Conservation (phyloP, 2,888 invertebrate species). For the Ophion ellenae region DNA sequence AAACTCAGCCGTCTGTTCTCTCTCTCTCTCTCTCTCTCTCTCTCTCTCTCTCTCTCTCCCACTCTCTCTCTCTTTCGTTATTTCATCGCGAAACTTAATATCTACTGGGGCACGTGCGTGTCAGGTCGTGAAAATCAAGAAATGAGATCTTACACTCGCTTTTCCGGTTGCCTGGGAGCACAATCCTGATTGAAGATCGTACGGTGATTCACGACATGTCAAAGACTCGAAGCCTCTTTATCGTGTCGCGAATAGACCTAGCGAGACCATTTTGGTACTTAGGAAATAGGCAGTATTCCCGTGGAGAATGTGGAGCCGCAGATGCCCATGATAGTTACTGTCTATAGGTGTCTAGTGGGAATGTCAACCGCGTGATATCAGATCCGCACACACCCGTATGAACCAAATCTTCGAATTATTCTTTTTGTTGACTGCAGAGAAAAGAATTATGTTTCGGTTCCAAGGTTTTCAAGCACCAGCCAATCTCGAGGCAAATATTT, state of each 20-base stretch:
- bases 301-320: no score
- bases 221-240: background rate
- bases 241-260: background rate
- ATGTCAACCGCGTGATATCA: no score
- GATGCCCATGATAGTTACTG: no score
- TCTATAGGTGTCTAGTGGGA: no score
- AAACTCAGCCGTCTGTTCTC: background rate
- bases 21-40: background rate
- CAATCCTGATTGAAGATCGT: constrained; percentile 35
- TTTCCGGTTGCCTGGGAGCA: constrained; percentile 16
- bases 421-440: constrained; percentile 26
- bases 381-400: background rate
- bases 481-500: constrained; percentile 58
- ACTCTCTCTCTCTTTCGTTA: constrained; percentile 20
- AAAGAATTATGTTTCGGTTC: constrained; percentile 3
- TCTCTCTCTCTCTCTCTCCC: constrained; percentile 4
- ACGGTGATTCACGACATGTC: constrained; percentile 30
- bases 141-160: constrained; percentile 23
- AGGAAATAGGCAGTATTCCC: no score
- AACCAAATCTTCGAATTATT: constrained; percentile 1
- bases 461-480: constrained; percentile 30
- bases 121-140: constrained; percentile 43
- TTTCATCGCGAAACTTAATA: constrained; percentile 46
- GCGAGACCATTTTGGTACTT: background rate
- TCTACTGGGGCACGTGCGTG: constrained; percentile 19